Evolutionary conservation across 2,113 vertebrate genomes (phyloP).

Genomic region (Bettongia penicillata): DNA sequence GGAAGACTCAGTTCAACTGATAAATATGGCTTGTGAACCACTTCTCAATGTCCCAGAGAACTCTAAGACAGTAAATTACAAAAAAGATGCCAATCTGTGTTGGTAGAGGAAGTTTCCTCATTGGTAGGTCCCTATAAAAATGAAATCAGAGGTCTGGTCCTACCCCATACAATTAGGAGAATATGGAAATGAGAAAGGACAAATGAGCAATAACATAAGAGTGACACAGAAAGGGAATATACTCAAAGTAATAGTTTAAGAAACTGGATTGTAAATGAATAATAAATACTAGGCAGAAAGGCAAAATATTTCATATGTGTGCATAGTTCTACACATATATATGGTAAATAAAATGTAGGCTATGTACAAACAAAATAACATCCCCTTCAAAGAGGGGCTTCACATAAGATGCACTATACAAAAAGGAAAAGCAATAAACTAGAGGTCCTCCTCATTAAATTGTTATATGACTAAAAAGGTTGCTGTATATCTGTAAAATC

Average conservation of each 20-base stretch:
- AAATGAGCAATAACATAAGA: slow-evolving; percentile 31
- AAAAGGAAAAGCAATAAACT: background rate
- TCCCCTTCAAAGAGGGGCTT: background rate
- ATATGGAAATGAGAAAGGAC: background rate
- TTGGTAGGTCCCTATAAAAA: background rate
- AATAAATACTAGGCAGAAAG: slow-evolving; percentile 3
- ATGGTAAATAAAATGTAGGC: background rate
- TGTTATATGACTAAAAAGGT: slow-evolving; percentile 23
- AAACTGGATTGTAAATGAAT: slow-evolving; percentile 11
- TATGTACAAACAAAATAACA: background rate
- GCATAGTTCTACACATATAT: background rate
- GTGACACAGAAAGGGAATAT: slow-evolving; percentile 38
- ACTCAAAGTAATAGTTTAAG: slow-evolving; percentile 30
- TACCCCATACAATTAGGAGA: background rate
- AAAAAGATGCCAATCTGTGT: too few species aligned
- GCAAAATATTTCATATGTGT: background rate
- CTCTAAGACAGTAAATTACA: background rate
- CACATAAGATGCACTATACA: slow-evolving; percentile 23
- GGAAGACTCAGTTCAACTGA: background rate
- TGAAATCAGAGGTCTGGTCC: background rate
- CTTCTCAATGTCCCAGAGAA: background rate
- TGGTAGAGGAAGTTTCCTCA: background rate
- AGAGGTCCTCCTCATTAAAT: slow-evolving; percentile 3
- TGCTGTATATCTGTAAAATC: background rate
- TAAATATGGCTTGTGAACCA: background rate